Evolutionary conservation across 2,797 vertebrate species (phyloP).

Genomic region (Eremophila alpestris): DNA sequence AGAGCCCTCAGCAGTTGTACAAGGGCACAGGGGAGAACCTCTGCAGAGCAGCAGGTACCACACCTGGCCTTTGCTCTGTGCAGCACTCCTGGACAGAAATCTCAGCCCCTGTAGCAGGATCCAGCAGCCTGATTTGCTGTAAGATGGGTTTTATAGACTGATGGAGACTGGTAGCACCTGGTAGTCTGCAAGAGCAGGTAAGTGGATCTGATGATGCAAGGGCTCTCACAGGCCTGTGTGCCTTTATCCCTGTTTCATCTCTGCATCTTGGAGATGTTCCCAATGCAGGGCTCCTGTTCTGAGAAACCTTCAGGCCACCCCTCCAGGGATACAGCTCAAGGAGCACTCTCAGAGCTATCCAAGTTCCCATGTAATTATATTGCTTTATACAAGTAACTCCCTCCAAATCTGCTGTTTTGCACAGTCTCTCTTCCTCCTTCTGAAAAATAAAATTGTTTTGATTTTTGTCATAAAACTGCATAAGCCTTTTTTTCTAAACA

Average conservation of each 20-base stretch:
- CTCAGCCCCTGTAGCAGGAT: background rate
- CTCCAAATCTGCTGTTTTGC: background rate
- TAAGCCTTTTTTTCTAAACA: background rate
- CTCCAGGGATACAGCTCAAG: background rate
- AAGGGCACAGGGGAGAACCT: background rate
- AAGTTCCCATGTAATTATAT: background rate
- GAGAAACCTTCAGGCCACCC: background rate
- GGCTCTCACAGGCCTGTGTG: background rate
- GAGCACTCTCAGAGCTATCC: background rate
- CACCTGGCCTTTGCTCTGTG: background rate
- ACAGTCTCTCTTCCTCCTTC: background rate
- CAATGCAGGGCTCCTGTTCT: background rate
- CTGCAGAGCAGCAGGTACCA: fast-evolving
- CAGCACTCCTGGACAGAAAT: background rate
- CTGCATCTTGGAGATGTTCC: background rate
- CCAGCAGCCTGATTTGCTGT: background rate
- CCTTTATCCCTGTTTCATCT: background rate
- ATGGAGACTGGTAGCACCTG: background rate
- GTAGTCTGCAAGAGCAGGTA: background rate
- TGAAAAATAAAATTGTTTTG: background rate
- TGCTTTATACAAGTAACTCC: background rate
- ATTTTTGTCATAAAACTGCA: background rate
- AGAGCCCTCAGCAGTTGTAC: background rate
- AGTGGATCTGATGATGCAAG: background rate
- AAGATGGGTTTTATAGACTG: background rate